phyloP scores from a whole-genome alignment of 2,888 invertebrate species.

The Tachina grossa region DNA sequence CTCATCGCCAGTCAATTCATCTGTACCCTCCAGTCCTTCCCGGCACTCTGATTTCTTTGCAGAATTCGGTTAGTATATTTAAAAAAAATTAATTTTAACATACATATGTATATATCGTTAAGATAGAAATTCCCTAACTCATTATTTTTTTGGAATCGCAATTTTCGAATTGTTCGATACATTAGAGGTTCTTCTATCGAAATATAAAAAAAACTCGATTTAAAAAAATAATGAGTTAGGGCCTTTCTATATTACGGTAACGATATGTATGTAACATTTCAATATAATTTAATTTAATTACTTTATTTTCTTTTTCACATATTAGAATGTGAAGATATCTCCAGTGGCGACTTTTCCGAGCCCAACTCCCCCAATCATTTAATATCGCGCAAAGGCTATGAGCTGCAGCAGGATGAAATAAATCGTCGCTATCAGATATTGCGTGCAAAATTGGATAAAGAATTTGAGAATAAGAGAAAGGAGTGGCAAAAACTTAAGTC shows the following conservation, averaged over 20 bases:
- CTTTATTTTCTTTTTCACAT: constrained; percentile 50
- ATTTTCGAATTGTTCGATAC: too few relatives aligned
- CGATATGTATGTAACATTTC: background rate
- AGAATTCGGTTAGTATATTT: constrained; percentile 85
- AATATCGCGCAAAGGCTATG: constrained; percentile 77
- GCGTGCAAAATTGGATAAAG: constrained; percentile 88
- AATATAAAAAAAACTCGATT: too few relatives aligned
- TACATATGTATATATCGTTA: too few relatives aligned
- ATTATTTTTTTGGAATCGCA: too few relatives aligned
- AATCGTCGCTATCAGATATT: constrained; percentile 88
- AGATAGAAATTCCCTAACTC: too few relatives aligned
- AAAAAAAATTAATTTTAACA: background rate
- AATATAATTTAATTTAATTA: background rate
- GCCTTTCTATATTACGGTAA: too few relatives aligned
- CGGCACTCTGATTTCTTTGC: constrained; percentile 87
- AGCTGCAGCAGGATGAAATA: constrained; percentile 86
- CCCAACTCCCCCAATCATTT: constrained; percentile 81
- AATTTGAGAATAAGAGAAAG: constrained; percentile 88
- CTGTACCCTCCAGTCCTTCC: constrained; percentile 88
- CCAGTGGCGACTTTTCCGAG: constrained; percentile 83
- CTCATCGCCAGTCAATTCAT: constrained; percentile 82
- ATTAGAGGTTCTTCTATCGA: too few relatives aligned
- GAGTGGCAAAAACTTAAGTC: constrained; percentile 84
- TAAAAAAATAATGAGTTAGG: too few relatives aligned
- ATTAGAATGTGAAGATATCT: constrained; percentile 82